Evolutionary conservation across 92 coral and sea anemone species (phyloP).

Genomic region (Umimayanthus chanpuru): DNA sequence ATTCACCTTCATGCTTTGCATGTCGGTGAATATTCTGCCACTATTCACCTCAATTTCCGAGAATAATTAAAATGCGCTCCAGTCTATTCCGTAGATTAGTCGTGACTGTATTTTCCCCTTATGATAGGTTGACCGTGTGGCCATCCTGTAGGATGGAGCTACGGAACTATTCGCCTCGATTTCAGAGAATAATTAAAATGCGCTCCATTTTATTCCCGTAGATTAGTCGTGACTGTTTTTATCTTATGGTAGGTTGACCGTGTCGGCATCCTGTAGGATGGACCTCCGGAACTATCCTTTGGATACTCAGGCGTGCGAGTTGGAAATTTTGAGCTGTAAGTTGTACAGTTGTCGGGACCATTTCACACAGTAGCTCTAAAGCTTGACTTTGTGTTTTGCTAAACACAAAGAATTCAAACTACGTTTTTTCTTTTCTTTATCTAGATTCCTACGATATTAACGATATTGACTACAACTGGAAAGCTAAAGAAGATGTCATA

Average conservation of each 20-base stretch:
- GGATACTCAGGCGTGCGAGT: constrained; percentile 85
- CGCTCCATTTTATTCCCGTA: too few relatives aligned
- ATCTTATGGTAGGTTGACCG: constrained; percentile 61
- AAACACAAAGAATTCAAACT: too few relatives aligned
- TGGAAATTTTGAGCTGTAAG: constrained; percentile 96
- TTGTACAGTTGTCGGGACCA: constrained; percentile 1
- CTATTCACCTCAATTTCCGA: too few relatives aligned
- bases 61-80: background rate
- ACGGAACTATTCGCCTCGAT: too few relatives aligned
- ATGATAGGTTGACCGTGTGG: constrained; percentile 76
- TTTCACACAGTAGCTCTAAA: background rate
- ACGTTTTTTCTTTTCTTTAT: background rate
- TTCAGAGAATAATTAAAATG: background rate
- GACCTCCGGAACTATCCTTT: constrained; percentile 87
- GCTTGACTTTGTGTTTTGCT: too few relatives aligned
- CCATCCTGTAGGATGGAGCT: constrained; percentile 78
- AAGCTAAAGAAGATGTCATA: constrained; percentile 59
- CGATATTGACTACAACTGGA: constrained; percentile 89
- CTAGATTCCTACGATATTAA: constrained; percentile 88
- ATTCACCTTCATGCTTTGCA: too few relatives aligned
- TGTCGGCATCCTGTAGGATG: constrained; percentile 93
- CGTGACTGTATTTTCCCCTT: background rate
- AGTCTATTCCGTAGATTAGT: background rate
- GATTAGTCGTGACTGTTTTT: background rate
- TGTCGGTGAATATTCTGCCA: too few relatives aligned